Conservation (phyloP, 2,113 vertebrate species). For the Clinocottus analis region DNA sequence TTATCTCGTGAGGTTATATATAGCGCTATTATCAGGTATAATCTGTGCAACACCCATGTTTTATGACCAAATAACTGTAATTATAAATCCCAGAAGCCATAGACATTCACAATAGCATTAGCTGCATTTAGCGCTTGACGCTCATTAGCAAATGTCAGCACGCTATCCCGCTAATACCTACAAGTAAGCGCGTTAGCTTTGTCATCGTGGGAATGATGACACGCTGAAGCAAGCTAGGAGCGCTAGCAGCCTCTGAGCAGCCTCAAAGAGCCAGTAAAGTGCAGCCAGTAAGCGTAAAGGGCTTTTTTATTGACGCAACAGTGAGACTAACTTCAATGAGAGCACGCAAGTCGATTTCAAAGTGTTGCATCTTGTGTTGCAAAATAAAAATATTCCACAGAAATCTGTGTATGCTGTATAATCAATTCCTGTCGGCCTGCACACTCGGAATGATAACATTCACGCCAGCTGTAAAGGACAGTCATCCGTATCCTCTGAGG, state of each 20-base stretch:
- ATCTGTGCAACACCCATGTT: neutral
- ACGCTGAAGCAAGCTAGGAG: neutral
- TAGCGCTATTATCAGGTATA: neutral
- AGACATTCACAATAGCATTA: neutral
- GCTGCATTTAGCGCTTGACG: neutral
- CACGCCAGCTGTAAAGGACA: conserved; percentile 8
- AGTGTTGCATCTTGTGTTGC: conserved; percentile 5
- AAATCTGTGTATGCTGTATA: neutral
- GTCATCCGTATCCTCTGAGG: conserved; percentile 32
- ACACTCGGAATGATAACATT: conserved; percentile 13
- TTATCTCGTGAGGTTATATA: too few relatives aligned
- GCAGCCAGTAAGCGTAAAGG: neutral
- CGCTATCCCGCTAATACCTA: neutral
- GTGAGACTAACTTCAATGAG: neutral
- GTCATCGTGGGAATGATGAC: neutral
- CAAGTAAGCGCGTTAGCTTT: neutral
- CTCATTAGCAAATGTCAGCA: neutral
- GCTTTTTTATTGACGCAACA: neutral
- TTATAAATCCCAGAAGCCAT: too few relatives aligned
- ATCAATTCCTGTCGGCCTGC: conserved; percentile 23
- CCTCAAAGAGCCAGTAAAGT: neutral
- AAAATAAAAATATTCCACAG: neutral
- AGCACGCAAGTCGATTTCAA: neutral
- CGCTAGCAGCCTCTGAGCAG: too few relatives aligned
- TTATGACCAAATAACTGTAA: neutral